Base-by-base conservation (phyloP, 2,888 invertebrate genomes). In the Pasiphila rectangulata region DNA sequence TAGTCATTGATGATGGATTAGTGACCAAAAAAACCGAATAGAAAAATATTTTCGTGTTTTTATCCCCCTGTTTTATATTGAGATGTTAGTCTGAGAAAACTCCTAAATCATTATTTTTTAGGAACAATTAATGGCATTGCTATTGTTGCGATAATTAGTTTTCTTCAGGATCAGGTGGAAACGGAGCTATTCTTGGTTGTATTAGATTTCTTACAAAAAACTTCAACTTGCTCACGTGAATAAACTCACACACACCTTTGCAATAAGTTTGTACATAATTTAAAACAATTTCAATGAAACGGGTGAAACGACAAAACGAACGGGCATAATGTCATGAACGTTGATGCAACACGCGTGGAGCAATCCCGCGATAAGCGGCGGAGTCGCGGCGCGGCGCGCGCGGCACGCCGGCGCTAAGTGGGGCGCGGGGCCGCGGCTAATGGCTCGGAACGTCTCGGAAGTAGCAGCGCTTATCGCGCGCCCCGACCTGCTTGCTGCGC, bases 371-470 rank as follows among this genome's bases (percentile, higher is more conserved):
- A 58, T 58, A 57, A 54, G 29, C 47, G 47, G 43, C 23, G 21
- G 17, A 12, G 43, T 35, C 27, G 13, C 13, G 6, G 16, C n/a
- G 29, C 36, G 2, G 32, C 20, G 7, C 3, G 5, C 13, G 4
- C 13, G 27, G 13, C 13, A 13, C 46, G 7, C 17, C 32, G 2
- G 5, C 7, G 66, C 59, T 60, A 72, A 67, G 64, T 69, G 57
- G 68, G 66, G 69, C 69, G 70, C 61, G 67, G 64, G 64, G 39
- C 30, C 30, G 72, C 63, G 74, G 74, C 80, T 81, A 83, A 82
- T 83, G 81, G 80, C 66, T 75, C 72, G 81, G 76, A 83, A 83
- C 83, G 76, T 71, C 73, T 75, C 79, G 80, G 79, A 81, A 81
- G 79, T 74, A 61, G 66, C 69, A 54, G 64, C 56, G 62, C 68